These are phyloP conservation scores for Andrena trimmerana DNA, from an alignment of 2,888 invertebrate genomes.

Conservation along the genomic window DNA sequence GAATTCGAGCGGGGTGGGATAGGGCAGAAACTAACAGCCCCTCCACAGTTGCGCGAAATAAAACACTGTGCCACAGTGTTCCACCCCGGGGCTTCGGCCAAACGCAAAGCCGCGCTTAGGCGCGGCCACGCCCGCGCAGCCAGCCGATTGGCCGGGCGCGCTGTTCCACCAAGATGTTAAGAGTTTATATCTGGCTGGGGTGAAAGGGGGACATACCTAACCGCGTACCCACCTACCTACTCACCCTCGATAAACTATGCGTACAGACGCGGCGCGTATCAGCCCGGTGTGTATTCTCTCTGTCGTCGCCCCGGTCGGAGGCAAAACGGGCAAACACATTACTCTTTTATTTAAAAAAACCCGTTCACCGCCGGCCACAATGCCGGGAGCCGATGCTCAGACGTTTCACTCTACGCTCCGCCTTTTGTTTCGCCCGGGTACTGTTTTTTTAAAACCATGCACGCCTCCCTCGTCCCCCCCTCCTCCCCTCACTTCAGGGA, in stretches of 20 bases:
- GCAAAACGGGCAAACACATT: conserved; percentile 80
- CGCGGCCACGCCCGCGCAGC: conserved; percentile 68
- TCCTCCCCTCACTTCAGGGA: background rate
- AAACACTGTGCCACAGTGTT: conserved; percentile 83
- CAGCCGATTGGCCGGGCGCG: conserved; percentile 65
- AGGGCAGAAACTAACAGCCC: conserved; percentile 79
- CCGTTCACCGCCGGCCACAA: conserved; percentile 79
- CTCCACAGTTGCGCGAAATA: conserved; percentile 79
- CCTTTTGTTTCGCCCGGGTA: conserved; percentile 81
- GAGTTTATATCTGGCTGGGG: conserved; percentile 80
- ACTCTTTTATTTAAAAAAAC: conserved; percentile 78
- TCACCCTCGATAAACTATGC: conserved; percentile 66
- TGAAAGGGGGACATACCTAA: conserved; percentile 79
- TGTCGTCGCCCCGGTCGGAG: conserved; percentile 43
- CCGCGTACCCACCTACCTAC: conserved; percentile 76
- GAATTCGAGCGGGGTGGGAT: conserved; percentile 67
- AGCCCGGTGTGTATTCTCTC: conserved; percentile 45
- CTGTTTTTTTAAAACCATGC: conserved; percentile 78
- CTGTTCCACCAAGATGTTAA: conserved; percentile 78
- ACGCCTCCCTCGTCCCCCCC: conserved; percentile 62
- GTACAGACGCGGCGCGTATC: conserved; percentile 48
- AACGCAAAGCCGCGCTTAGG: conserved; percentile 75
- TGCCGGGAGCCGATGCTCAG: conserved; percentile 79
- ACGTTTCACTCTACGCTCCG: conserved; percentile 77
- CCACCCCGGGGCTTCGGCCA: conserved; percentile 80